Conservation (phyloP, 2,888 invertebrate species). For the Yponomeuta malinellus region DNA sequence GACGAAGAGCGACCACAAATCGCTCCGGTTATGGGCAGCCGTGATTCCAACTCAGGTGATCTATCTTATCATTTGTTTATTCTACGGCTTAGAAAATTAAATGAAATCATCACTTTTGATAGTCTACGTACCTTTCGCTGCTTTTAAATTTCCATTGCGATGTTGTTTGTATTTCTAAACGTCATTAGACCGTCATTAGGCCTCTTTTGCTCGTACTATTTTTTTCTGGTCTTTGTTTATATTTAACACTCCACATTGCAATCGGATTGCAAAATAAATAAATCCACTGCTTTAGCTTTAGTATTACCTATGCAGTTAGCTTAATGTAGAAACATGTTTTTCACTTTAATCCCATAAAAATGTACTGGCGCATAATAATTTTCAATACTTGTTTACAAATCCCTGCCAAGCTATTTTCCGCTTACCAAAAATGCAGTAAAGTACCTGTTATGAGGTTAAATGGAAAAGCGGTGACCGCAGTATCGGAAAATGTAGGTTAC, state of each 20-base stretch:
- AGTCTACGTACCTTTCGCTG: too few species aligned
- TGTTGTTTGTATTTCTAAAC: too few species aligned
- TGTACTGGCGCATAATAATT: not conserved
- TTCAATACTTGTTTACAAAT: not conserved
- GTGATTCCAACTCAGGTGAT: conserved; percentile 72
- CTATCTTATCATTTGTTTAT: not conserved
- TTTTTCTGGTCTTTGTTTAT: too few species aligned
- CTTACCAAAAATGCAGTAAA: conserved; percentile 1
- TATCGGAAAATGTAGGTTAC: conserved; percentile 1
- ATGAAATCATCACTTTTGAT: too few species aligned
- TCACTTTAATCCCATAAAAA: not conserved
- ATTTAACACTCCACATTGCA: too few species aligned
- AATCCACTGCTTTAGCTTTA: not conserved
- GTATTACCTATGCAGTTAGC: not conserved
- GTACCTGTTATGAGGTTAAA: not conserved
- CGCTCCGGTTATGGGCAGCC: conserved; percentile 79
- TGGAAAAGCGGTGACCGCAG: not conserved
- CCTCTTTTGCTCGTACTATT: too few species aligned
- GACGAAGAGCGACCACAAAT: conserved; percentile 80
- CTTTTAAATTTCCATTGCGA: too few species aligned
- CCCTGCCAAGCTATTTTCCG: conserved; percentile 1
- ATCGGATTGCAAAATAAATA: not conserved
- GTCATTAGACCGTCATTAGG: too few species aligned
- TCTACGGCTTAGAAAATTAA: too few species aligned
- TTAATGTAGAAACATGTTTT: not conserved